A percentile compares a stretch with the other conserved stretches of the same genome.
phyloP scores from a whole-genome alignment of 2,797 vertebrate species.

The Anguilla obscura region DNA sequence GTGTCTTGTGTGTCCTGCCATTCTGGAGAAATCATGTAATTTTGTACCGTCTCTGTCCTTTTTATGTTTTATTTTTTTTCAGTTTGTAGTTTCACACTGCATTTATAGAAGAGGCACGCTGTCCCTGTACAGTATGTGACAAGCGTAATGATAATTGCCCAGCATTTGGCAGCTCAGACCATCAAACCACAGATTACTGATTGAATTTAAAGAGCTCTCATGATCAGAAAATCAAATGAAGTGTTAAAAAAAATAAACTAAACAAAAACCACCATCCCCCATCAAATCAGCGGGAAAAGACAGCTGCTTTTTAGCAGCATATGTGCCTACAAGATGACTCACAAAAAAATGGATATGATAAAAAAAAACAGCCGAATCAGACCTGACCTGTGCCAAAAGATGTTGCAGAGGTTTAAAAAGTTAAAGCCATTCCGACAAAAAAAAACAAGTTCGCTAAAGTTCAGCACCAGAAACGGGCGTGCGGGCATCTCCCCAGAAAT shows the following conservation, averaged over 20 bases:
- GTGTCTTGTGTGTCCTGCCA: not conserved
- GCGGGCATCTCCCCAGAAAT: constrained; percentile 48
- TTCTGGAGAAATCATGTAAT: not conserved
- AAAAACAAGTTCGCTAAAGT: constrained; percentile 42
- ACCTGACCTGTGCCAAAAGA: constrained; percentile 48
- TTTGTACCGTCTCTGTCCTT: not conserved
- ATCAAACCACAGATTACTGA: constrained; percentile 28
- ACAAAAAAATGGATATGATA: constrained; percentile 18
- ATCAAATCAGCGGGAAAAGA: constrained; percentile 9
- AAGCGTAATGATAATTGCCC: constrained; percentile 1
- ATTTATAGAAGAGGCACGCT: not conserved
- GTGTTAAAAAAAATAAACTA: not conserved
- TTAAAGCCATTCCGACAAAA: constrained; percentile 52
- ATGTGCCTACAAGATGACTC: constrained; percentile 16
- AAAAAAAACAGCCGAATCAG: constrained; percentile 45
- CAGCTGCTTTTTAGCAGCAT: constrained; percentile 8
- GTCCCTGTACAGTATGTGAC: constrained; percentile 17
- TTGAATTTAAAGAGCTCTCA: constrained; percentile 28
- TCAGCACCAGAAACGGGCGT: constrained; percentile 38
- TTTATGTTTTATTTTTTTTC: not conserved
- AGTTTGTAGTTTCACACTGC: not conserved
- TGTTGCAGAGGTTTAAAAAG: constrained; percentile 48
- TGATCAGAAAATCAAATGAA: not conserved
- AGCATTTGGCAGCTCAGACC: constrained; percentile 24
- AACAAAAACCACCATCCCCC: not conserved